phyloP scores from a whole-genome alignment of 2,113 vertebrate species.

The Alces alces region DNA sequence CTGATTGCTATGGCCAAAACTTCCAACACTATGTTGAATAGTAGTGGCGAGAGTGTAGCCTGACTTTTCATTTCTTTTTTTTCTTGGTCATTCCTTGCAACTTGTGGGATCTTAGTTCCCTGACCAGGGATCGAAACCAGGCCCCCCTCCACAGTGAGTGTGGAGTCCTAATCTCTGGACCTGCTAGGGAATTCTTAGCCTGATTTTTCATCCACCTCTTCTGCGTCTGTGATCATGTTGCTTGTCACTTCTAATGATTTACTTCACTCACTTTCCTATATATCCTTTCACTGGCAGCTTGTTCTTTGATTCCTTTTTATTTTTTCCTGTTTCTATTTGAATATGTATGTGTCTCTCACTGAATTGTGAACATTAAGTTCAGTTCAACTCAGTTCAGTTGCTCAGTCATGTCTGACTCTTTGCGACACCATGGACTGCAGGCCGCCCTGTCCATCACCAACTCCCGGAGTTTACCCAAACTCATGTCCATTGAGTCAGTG shows the following conservation, averaged over 20 bases:
- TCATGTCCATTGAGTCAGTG: background rate
- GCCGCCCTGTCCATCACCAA: background rate
- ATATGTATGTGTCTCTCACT: background rate
- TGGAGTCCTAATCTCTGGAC: background rate
- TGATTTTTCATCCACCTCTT: background rate
- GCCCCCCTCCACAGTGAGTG: background rate
- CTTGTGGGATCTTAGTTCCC: background rate
- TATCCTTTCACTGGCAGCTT: background rate
- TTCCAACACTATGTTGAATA: no score
- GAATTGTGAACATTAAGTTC: background rate
- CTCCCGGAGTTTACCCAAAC: background rate
- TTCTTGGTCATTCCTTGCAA: background rate
- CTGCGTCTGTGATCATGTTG: background rate
- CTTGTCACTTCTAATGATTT: background rate
- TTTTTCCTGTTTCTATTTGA: constrained; percentile 25
- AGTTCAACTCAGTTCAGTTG: background rate
- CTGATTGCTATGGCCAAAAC: no score
- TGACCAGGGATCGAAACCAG: background rate
- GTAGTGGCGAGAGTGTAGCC: no score
- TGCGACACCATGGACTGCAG: background rate
- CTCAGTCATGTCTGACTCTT: background rate
- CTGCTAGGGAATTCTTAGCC: background rate
- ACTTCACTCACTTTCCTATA: background rate
- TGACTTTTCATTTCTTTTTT: background rate
- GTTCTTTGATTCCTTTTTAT: background rate